Base-by-base conservation (phyloP, 2,888 invertebrate species). In the Coecobrya sp. region DNA sequence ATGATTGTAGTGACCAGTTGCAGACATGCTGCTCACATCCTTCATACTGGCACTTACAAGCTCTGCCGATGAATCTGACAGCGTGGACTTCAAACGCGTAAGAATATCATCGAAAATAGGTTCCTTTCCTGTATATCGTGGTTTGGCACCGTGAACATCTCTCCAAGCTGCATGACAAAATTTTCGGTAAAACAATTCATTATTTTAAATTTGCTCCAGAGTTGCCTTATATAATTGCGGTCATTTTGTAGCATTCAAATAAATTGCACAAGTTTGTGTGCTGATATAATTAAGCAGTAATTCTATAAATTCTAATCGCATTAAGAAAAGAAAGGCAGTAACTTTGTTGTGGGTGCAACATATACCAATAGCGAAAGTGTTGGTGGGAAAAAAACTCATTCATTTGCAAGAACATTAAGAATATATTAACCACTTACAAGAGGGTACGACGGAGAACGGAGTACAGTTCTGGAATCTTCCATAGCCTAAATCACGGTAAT, bases 401-500 rank as follows among this genome's bases (percentile, higher is more conserved):
- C 36, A 45, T 45, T 19, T n/a, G 11, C 49, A 76, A 49, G 8
- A 49, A 49, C 25, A 22, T 22, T 7, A 42, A 11, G 7, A 76
- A 49, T 0, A 65, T 49, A 19, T 36, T 13, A 30, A 11, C 13
- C 16, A 49, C 98, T 97, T 96, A 98, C 98, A 98, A 95, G 99
- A 99, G 16, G 99, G 99, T 68, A 98, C 97, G 10, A 99, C 98
- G 95, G 98, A 98, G 68, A 97, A 96, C 0, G 99, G 99, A 59
- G 97, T 97, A 0, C 98, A 97, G 13, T 97, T 96, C 55, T 97
- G 96, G 95, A 97, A 98, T 16, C 97, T 96, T 45, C 99, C 98
- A 97, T 97, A 99, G 36, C 36, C 36, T 36, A 4, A 7, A 36
- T n/a, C n/a, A 36, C 2, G 36, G 36, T 36, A 36, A 36, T 36